Evolutionary conservation across 2,888 invertebrate species (phyloP), one percentile per base, ranked within the genome.

Genomic region (Acanthoscelides obtectus): DNA sequence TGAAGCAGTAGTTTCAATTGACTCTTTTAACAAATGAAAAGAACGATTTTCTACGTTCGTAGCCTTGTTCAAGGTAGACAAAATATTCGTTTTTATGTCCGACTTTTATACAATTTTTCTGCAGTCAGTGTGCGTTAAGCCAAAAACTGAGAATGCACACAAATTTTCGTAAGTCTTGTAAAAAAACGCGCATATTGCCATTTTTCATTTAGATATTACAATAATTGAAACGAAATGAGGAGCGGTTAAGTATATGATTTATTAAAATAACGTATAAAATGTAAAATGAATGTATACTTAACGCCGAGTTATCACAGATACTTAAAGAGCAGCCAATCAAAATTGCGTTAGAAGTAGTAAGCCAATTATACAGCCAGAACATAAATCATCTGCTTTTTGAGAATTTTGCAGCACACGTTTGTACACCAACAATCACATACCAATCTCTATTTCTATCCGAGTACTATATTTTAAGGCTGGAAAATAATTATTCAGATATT

Each of bases 351-450:
- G 45, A 45, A 45, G 8, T 45, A 45, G 45, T 45, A 45, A 45
- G 45, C 45, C 45, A 45, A 45, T 45, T 45, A 45, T 45, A 12
- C 45, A 45, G 45, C 45, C 45, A 45, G 12, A 45, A 45, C 45
- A 45, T 45, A 6, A 17, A 45, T 45, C 45, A 45, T 45, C 45
- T 45, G 45, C 45, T 45, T 45, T 45, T 45, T 45, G 45, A 45
- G 1, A 45, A 45, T 45, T 45, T 45, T 72, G 70, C 72, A 67
- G 73, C 72, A 73, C 73, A 74, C 73, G 45, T 45, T 45, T 45
- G 12, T 45, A 45, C 45, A 45, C 68, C 70, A 74, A 74, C 68
- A 69, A 76, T 76, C 77, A 79, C 78, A 76, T 79, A 79, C 79
- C 79, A 77, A 79, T 76, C 75, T 77, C 76, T 74, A 75, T 72